Conservation (phyloP, 1,140 invertebrate species). For the Cotesia vestalis region DNA sequence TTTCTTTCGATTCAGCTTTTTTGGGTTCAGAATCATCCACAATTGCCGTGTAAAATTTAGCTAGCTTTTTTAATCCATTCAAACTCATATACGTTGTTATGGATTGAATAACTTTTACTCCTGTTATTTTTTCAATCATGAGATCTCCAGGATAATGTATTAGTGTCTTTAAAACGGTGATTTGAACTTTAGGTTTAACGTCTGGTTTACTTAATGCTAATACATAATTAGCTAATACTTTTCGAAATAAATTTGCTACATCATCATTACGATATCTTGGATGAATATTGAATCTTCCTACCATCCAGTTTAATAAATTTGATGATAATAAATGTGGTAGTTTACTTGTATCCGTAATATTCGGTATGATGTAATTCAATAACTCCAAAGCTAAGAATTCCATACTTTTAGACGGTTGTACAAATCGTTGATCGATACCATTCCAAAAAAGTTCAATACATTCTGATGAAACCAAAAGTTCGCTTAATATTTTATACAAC, state of each 20-base stretch:
- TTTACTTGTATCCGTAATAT: constrained; percentile 61
- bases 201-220: constrained; percentile 64
- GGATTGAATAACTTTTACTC: constrained; percentile 70
- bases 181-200: constrained; percentile 65
- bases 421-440: constrained; percentile 68
- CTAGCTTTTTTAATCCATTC: constrained; percentile 72
- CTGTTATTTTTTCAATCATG: constrained; percentile 76
- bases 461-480: constrained; percentile 63
- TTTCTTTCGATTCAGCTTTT: constrained; percentile 59
- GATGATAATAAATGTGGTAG: constrained; percentile 66
- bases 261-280: constrained; percentile 63
- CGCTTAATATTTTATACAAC: constrained; percentile 69
- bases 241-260: constrained; percentile 58
- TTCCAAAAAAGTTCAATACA: constrained; percentile 67
- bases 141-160: constrained; percentile 74
- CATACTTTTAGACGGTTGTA: constrained; percentile 70
- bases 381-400: constrained; percentile 68
- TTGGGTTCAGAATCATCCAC: constrained; percentile 65
- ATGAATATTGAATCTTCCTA: constrained; percentile 68
- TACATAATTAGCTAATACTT: constrained; percentile 67
- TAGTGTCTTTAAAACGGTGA: constrained; percentile 71
- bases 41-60: constrained; percentile 70
- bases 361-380: constrained; percentile 65
- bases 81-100: constrained; percentile 69
- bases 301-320: constrained; percentile 68